phyloP scores from a whole-genome alignment of 92 coral and sea anemone species.

The Parazoanthus darwini region DNA sequence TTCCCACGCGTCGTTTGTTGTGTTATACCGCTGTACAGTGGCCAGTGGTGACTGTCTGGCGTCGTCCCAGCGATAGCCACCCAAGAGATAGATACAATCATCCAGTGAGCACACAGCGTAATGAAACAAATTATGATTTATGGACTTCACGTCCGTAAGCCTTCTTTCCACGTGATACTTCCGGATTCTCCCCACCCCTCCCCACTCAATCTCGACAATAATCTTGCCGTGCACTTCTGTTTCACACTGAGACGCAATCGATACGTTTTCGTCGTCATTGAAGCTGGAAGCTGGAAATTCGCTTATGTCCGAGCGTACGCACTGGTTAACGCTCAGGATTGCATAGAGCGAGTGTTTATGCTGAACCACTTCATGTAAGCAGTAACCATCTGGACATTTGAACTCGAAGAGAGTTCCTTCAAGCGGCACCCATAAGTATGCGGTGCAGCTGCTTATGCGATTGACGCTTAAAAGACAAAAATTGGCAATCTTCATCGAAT shows the following conservation, averaged over 20 bases:
- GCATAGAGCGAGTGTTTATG: slow-evolving; percentile 20
- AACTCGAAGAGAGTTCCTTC: slow-evolving; percentile 11
- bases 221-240: background rate
- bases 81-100: slow-evolving; percentile 16
- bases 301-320: slow-evolving; percentile 10
- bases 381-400: background rate
- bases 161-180: background rate
- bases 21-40: slow-evolving; percentile 20
- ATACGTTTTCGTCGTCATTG: background rate
- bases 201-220: slow-evolving; percentile 19
- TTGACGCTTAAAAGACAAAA: slow-evolving; percentile 14
- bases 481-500: background rate
- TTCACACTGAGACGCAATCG: background rate
- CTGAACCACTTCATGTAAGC: slow-evolving; percentile 26
- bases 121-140: slow-evolving; percentile 2
- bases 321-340: slow-evolving; percentile 11
- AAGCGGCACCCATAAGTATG: slow-evolving; percentile 11
- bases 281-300: background rate
- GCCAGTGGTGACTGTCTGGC: slow-evolving; percentile 21
- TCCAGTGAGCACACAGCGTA: slow-evolving; percentile 14
- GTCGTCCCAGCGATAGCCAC: slow-evolving; percentile 20
- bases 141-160: background rate
- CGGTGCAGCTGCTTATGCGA: slow-evolving; percentile 8
- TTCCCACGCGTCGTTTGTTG: slow-evolving; percentile 11
- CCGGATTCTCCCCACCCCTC: slow-evolving; percentile 16